A percentile compares a stretch with the other conserved stretches of the same genome.
phyloP scores from a whole-genome alignment of 2,113 vertebrate species.

The Otis tarda region DNA sequence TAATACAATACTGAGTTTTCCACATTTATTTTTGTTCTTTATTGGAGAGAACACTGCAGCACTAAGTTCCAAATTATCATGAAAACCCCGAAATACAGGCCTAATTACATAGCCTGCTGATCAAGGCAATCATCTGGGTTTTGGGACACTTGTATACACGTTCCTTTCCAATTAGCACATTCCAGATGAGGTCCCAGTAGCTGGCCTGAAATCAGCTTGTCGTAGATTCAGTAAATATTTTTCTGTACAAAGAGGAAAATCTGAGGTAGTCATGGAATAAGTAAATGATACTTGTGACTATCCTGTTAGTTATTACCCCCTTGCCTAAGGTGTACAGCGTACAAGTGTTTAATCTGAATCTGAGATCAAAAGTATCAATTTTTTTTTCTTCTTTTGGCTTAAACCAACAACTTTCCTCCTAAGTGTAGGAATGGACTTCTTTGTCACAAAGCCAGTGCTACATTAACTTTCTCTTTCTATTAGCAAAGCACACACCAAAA shows the following conservation, averaged over 20 bases:
- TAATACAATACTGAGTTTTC: background rate
- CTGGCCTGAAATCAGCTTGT: constrained; percentile 15
- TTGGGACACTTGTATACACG: constrained; percentile 23
- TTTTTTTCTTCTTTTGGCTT: background rate
- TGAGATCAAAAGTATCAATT: background rate
- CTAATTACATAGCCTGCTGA: constrained; percentile 50
- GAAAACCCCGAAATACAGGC: constrained; percentile 2
- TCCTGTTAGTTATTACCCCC: background rate
- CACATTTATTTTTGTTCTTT: background rate
- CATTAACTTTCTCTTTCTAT: background rate
- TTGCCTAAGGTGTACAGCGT: background rate
- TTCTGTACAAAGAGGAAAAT: background rate
- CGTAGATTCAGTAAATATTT: constrained; percentile 1
- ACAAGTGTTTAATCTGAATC: background rate
- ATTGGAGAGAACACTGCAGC: background rate
- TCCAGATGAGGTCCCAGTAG: constrained; percentile 54
- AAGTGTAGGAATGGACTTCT: background rate
- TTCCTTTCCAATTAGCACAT: constrained; percentile 55
- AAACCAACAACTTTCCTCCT: background rate
- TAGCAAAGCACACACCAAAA: background rate
- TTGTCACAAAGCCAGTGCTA: background rate
- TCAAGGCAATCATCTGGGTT: constrained; percentile 52
- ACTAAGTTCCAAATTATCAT: background rate
- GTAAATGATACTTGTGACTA: background rate
- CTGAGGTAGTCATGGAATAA: background rate